Evolutionary conservation across 2,113 vertebrate species (phyloP), one percentile per base, ranked within the genome.

Genomic region (Sinocyclocheilus maitianheensis): DNA sequence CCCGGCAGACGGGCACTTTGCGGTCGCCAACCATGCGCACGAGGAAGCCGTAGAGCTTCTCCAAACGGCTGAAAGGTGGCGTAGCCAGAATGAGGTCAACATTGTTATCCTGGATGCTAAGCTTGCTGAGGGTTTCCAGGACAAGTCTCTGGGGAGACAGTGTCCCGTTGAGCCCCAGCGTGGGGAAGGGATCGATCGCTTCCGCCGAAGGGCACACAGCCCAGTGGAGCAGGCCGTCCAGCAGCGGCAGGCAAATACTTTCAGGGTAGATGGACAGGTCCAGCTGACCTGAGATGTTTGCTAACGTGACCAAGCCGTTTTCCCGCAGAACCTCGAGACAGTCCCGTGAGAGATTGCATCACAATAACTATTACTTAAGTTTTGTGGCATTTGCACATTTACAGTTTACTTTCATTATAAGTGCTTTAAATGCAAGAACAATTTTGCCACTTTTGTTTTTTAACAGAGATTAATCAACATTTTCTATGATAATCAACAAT

Each of bases 101-200:
- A 24, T 99, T 99, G 97, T 97, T 98, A 96, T 99, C 97, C 96
- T 99, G 98, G 96, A 99, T 98, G 95, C 98, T 99, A 94, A 99
- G 97, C 94, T 99, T 99, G 95, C 97, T 99, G 93, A 99, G 97
- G 89, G 98, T 97, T 95, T 99, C 98, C 20, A 99, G 96, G 91
- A 99, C 98, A 93, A 99, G 96, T 96, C 97, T 97, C 95, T 99
- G 98, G 18, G 98, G 98, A 86, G 98, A 99, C 71, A 99, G 97
- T 75, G 97, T 96, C 88, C 96, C 96, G 0, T 96, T 97, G 89
- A 97, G 96, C 40, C 97, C 98, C 92, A 99, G 94, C 0, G 97
- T 97, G 11, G 97, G 97, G 86, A 99, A 99, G 84, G 98, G 98
- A 91, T 99, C 98, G 92, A 97, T 95, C 91, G 98, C 98, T 94